These are phyloP conservation scores for Oeneis ivallda DNA, from an alignment of 2,888 invertebrate species.

Conservation along the genomic window DNA sequence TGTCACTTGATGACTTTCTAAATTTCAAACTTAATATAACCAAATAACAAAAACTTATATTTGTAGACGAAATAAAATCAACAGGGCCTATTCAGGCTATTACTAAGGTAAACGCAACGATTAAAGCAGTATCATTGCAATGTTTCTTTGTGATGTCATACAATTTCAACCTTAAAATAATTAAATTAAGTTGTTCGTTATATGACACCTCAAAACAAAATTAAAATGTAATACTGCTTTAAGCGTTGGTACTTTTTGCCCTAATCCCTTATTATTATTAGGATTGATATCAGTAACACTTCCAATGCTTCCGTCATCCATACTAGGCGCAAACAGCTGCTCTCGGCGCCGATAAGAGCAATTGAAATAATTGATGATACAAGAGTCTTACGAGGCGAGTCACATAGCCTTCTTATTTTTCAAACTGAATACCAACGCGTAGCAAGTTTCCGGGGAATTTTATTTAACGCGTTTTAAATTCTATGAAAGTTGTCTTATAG, in stretches of 20 bases:
- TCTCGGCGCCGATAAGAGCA: conserved; percentile 54
- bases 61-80: not conserved
- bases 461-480: not conserved
- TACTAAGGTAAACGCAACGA: too few species aligned
- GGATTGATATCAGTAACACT: not conserved
- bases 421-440: conserved; percentile 21
- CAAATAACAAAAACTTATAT: not conserved
- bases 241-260: too few species aligned
- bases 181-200: too few species aligned
- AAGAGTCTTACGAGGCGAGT: conserved; percentile 46
- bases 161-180: too few species aligned
- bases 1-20: conserved; percentile 3
- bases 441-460: not conserved
- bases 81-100: not conserved
- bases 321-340: conserved; percentile 48
- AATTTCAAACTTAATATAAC: not conserved
- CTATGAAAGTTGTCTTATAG: too few species aligned
- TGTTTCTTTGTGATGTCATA: too few species aligned
- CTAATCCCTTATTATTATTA: conserved; percentile 3
- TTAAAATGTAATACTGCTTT: too few species aligned
- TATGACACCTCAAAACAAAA: too few species aligned
- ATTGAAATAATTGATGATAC: conserved; percentile 61
- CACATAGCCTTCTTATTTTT: conserved; percentile 41
- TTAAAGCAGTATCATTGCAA: too few species aligned
- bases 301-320: conserved; percentile 33